Base-by-base conservation (phyloP, 2,888 invertebrate species). In the Electrophaes corylata region DNA sequence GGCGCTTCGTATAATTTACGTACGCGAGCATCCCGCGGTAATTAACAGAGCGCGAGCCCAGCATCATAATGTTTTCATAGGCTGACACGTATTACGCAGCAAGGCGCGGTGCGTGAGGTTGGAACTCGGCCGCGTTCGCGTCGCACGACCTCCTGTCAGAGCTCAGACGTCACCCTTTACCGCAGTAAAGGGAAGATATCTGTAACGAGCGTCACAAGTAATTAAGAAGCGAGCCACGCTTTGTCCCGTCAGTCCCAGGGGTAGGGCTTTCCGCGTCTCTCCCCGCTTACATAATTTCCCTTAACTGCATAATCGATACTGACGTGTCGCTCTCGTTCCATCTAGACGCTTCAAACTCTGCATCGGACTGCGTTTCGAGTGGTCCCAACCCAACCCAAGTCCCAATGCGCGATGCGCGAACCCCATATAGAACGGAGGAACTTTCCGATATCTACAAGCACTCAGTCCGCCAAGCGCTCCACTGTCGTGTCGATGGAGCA, bases 301-400 rank as follows among this genome's bases (percentile, higher is more conserved):
- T 78, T 86, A 87, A 88, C 84, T 84, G 86, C 80, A 88, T 88
- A 88, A 88, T 88, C 89, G 84, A 89, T 89, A 87, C 68, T 70
- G 75, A 82, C 78, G 79, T 85, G 84, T 83, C 78, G 75, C 76
- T 79, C 73, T 79, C 72, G 77, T 78, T 72, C 71, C 71, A 83
- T 84, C 84, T 86, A 86, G 85, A 85, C 84, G 69, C 67, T 72
- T 76, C 73, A 71, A 73, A 71, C 68, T 73, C 74, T 73, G 73
- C 76, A 74, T 71, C 73, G 70, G 75, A 78, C 78, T 80, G 75
- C 75, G 70, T 72, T 78, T 76, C 65, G 66, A 82, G 80, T 71
- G 75, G 62, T 65, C 71, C 58, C 64, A 35, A 4, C 6, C 18
- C n/a, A 37, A 37, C 26, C 26, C 26, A 3, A 1, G 26, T 29